Evolutionary conservation across 1,140 invertebrate species (phyloP), one percentile per base, ranked within the genome.

Genomic region (Linepithema humile): DNA sequence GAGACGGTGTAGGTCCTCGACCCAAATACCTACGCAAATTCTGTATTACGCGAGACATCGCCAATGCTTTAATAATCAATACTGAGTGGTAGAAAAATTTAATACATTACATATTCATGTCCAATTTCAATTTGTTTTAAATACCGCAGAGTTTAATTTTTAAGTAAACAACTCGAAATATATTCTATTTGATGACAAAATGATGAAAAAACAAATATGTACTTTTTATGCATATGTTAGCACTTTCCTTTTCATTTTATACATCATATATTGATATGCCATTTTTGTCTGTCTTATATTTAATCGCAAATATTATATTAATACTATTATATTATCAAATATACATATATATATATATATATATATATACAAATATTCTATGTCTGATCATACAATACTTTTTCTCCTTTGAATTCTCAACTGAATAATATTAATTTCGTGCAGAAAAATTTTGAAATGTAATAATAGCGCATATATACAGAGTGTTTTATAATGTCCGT

Each of bases 1-100:
- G 23, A 40, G 38, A 69, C 32, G 15, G n/a, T 15, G 26, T 50
- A 20, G 35, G 15, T 85, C 62, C 64, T 86, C 87, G 75, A 88
- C 87, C 88, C 62, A 89, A 50, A 90, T 75, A 85, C 64, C 55
- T 55, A 82, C 74, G 55, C 60, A 40, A 38, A 72, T 73, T 78
- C 55, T 72, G 15, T 40, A 65, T 69, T 74, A 82, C 50, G 32
- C 53, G 50, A 43, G 45, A 60, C 38, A 40, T 62, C 3, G 38
- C 50, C 45, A n/a, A 29, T 35, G 35, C 53, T 77, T 84, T 59
- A 23, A n/a, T 43, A 62, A 83, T 50, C 45, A 15, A 57, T 32
- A 69, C 9, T 50, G 4, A 5, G 2, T 23, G 26, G n/a, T 3
- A 32, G 32, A 35, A 20, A 20, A 20, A 32, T 32, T 70, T n/a